Evolutionary conservation across 2,888 invertebrate species (phyloP).

Genomic region (Celastrina argiolus): DNA sequence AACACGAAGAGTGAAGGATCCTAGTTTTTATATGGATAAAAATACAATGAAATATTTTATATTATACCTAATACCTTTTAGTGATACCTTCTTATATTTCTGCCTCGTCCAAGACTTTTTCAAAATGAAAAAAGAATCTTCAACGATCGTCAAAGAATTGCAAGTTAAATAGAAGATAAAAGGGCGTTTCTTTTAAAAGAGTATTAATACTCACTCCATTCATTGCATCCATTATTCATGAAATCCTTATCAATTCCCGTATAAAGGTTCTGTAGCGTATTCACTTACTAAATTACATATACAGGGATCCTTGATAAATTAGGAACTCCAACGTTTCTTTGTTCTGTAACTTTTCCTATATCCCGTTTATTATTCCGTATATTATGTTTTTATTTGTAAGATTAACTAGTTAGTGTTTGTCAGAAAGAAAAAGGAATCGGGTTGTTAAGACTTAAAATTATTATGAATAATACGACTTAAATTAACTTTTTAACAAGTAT

Average conservation of each 20-base stretch:
- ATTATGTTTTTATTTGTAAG: not conserved
- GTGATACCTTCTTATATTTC: not conserved
- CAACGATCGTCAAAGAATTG: not conserved
- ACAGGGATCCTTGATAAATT: no score
- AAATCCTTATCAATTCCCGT: conserved; percentile 9
- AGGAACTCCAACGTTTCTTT: not conserved
- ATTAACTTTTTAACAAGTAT: no score
- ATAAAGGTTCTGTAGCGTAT: not conserved
- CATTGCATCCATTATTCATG: conserved; percentile 68
- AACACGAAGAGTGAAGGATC: not conserved
- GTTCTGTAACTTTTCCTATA: not conserved
- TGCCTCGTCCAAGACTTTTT: not conserved
- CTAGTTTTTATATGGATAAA: not conserved
- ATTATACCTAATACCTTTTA: no score
- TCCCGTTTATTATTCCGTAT: not conserved
- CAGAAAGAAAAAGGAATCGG: no score
- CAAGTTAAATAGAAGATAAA: not conserved
- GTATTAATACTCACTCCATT: conserved; percentile 1
- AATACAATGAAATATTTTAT: not conserved
- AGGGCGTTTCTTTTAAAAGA: not conserved
- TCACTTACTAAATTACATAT: not conserved
- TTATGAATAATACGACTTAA: no score
- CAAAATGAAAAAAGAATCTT: not conserved
- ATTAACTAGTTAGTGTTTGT: no score
- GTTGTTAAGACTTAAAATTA: no score